A percentile compares a stretch with the other conserved stretches of the same genome.
These are phyloP conservation scores for Zaprionus kolodkinae DNA, from an alignment of 1,140 invertebrate genomes.

Conservation along the genomic window DNA sequence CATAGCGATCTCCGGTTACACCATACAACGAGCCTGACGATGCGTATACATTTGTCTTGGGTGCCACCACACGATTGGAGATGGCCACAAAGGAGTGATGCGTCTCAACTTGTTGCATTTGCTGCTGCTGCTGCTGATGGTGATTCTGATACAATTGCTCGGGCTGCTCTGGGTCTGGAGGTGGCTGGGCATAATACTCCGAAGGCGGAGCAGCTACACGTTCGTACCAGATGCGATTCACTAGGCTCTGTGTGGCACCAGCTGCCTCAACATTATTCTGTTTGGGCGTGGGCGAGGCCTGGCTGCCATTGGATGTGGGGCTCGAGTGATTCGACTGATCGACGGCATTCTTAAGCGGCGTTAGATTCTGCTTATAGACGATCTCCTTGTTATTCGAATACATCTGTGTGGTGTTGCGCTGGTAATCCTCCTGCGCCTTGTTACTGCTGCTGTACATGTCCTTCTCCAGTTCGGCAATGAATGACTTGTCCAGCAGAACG, in stretches of 20 bases:
- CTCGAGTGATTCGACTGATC: slow-evolving; percentile 64
- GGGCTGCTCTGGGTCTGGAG: slow-evolving; percentile 35
- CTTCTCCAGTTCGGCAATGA: slow-evolving; percentile 88
- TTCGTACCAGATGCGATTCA: slow-evolving; percentile 85
- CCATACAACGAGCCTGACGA: slow-evolving; percentile 63
- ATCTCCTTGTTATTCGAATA: slow-evolving; percentile 73
- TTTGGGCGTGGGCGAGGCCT: slow-evolving; percentile 52
- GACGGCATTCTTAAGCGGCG: slow-evolving; percentile 69
- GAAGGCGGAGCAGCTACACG: slow-evolving; percentile 59
- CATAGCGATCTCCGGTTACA: slow-evolving; percentile 56
- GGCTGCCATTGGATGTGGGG: slow-evolving; percentile 50
- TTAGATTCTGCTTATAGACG: slow-evolving; percentile 77
- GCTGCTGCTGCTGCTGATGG: slow-evolving; percentile 30
- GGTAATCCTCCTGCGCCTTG: slow-evolving; percentile 71
- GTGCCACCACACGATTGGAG: slow-evolving; percentile 76
- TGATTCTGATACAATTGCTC: slow-evolving; percentile 76
- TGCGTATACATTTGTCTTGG: slow-evolving; percentile 60
- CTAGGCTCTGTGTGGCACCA: slow-evolving; percentile 72
- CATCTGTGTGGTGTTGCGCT: slow-evolving; percentile 85
- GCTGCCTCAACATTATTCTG: slow-evolving; percentile 63
- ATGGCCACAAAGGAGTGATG: slow-evolving; percentile 81
- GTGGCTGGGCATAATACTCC: slow-evolving; percentile 71
- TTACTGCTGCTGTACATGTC: slow-evolving; percentile 84
- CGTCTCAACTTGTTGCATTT: slow-evolving; percentile 43
- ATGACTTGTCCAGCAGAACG: slow-evolving; percentile 85